These are phyloP conservation scores for Dicrurus megarhynchus DNA, from an alignment of 2,113 vertebrate species.

Conservation along the genomic window DNA sequence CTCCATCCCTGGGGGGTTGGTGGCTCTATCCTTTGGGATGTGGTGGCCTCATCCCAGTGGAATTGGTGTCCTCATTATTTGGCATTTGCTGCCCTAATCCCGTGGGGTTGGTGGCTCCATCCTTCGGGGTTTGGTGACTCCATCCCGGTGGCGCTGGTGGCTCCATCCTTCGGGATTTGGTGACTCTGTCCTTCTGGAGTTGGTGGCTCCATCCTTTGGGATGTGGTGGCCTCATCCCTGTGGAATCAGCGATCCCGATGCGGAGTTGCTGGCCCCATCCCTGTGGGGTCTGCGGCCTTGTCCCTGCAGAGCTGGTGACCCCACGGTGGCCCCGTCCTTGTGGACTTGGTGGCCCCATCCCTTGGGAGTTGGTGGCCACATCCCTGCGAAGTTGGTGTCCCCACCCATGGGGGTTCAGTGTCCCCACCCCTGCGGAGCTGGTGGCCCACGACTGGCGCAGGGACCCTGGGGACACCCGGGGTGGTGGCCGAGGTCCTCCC, in stretches of 20 bases:
- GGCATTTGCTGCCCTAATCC: not conserved
- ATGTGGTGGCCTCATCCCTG: not conserved
- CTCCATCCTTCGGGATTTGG: not conserved
- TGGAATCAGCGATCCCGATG: too few species aligned
- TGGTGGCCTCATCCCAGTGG: not conserved
- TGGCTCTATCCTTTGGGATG: rapidly evolving
- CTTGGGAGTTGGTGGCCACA: too few species aligned
- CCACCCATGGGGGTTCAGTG: not conserved
- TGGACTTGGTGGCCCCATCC: too few species aligned
- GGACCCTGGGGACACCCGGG: not conserved
- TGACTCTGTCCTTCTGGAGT: rapidly evolving
- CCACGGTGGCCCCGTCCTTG: not conserved
- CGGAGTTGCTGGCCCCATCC: too few species aligned
- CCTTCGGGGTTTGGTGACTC: rapidly evolving
- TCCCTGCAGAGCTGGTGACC: not conserved
- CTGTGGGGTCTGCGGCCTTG: not conserved
- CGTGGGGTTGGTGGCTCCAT: rapidly evolving
- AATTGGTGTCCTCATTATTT: not conserved
- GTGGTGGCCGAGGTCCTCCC: not conserved
- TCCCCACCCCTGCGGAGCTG: not conserved
- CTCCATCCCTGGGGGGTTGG: rapidly evolving
- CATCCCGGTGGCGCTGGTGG: not conserved
- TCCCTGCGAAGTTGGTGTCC: too few species aligned
- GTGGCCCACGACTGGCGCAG: not conserved
- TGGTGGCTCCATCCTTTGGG: not conserved